Evolutionary conservation across 1,140 invertebrate species (phyloP).

Genomic region (Mesaphorura yosii): DNA sequence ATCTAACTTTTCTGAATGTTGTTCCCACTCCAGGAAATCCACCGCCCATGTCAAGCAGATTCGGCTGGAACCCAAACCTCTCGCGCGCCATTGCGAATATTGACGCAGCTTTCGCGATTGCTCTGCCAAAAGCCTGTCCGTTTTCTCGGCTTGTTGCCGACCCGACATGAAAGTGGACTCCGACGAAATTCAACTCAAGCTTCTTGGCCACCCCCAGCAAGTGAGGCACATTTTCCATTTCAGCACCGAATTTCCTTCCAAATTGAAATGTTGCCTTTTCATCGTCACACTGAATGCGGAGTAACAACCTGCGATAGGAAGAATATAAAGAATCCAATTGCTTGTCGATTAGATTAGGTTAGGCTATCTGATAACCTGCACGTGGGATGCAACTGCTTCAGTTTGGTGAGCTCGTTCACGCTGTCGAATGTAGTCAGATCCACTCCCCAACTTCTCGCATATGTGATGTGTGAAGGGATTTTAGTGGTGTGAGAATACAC

Average conservation of each 20-base stretch:
- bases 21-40: slow-evolving; percentile 67
- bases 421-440: slow-evolving; percentile 91
- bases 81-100: slow-evolving; percentile 59
- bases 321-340: neutral
- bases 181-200: slow-evolving; percentile 62
- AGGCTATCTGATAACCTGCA: slow-evolving; percentile 52
- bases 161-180: slow-evolving; percentile 78
- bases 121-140: slow-evolving; percentile 58
- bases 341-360: slow-evolving; percentile 2
- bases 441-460: slow-evolving; percentile 65
- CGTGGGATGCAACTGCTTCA: slow-evolving; percentile 66
- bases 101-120: slow-evolving; percentile 52
- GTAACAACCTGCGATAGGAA: slow-evolving; percentile 52
- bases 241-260: slow-evolving; percentile 91
- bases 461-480: slow-evolving; percentile 78
- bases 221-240: slow-evolving; percentile 58
- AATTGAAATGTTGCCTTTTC: slow-evolving; percentile 73
- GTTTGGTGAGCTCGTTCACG: slow-evolving; percentile 83
- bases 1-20: slow-evolving; percentile 49
- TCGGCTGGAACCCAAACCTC: slow-evolving; percentile 57
- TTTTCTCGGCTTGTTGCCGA: slow-evolving; percentile 73
- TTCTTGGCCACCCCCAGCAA: slow-evolving; percentile 63
- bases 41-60: slow-evolving; percentile 62
- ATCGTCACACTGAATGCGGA: slow-evolving; percentile 86
- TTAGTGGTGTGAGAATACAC: slow-evolving; percentile 98